Evolutionary conservation across 1,140 invertebrate species (phyloP), one percentile per base, ranked within the genome.

Genomic region (Medauroidea extradentata): DNA sequence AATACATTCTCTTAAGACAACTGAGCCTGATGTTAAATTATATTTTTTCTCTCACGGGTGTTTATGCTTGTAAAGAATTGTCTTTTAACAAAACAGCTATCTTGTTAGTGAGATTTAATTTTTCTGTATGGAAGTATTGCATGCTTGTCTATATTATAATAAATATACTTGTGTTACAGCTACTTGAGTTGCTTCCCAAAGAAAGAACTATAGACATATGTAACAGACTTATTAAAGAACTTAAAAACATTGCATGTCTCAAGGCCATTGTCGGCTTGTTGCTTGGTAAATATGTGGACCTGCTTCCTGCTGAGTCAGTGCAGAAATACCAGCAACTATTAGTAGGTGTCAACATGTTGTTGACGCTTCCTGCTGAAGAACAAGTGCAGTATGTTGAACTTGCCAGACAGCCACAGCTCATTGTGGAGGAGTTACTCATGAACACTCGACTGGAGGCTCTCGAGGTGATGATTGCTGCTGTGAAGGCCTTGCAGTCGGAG

Each of bases 341-440:
- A 69, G 71, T 82, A 41, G 77, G 81, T 55, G 63, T 88, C 55
- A 80, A 81, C 70, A 80, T 89, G 63, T 71, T 89, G 71, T 71
- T 79, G 38, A 73, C 79, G 59, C 75, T 89, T 41, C 77, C 81
- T 13, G 14, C 54, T 0, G 73, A 71, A 18, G 78, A 86, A 59
- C 78, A 80, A 56, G 61, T 74, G 14, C 68, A 81, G 8, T 83
- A 86, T 48, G 82, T 83, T 75, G 77, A 83, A 59, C 66, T 89
- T 3, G 79, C 89, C 23, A 79, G 81, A 19, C 80, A 83, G 61
- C 88, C 88, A 0, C 64, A 88, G 16, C 67, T 86, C 0, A 86
- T 90, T 66, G 74, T 90, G 3, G 88, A 90, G 63, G 85, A 88
- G 65, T 73, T 89, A 44, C 65, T 90, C 1, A 90, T 90, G 87